Conservation (phyloP, 2,888 invertebrate genomes). For the Alloplasta piceator region DNA sequence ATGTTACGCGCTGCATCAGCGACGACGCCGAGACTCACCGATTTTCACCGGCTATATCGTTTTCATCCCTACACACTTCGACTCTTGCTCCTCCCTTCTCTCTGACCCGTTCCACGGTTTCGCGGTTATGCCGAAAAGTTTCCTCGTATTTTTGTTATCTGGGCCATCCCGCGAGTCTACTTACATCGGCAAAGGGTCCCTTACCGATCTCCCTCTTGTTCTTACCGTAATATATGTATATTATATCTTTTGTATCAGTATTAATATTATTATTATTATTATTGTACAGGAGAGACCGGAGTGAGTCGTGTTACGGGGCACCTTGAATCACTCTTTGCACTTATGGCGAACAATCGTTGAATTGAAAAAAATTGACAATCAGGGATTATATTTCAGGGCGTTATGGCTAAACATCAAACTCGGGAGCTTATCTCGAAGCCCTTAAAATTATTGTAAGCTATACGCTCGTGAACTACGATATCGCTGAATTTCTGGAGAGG, state of each 20-base stretch:
- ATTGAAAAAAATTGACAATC: constrained; percentile 9
- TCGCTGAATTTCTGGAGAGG: not conserved
- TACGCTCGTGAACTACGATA: constrained; percentile 52
- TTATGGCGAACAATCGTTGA: no score
- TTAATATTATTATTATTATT: constrained; percentile 27
- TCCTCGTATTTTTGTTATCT: constrained; percentile 82
- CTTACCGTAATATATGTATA: not conserved
- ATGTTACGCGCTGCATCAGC: constrained; percentile 78
- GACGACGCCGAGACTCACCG: constrained; percentile 55
- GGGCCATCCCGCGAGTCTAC: constrained; percentile 75
- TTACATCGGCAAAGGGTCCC: constrained; percentile 64
- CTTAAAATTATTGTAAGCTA: constrained; percentile 74
- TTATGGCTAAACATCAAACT: constrained; percentile 55
- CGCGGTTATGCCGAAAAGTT: constrained; percentile 81
- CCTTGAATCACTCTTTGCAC: no score
- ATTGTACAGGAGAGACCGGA: no score
- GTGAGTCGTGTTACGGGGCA: no score
- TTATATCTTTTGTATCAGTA: constrained; percentile 14
- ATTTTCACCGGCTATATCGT: constrained; percentile 60
- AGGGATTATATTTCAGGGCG: constrained; percentile 53
- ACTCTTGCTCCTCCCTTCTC: constrained; percentile 27
- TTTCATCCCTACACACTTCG: constrained; percentile 26
- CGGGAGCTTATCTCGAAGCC: constrained; percentile 72
- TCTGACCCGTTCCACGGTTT: constrained; percentile 64
- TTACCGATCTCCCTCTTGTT: constrained; percentile 46